A percentile compares a stretch with the other conserved stretches of the same genome.
phyloP scores from a whole-genome alignment of 2,888 invertebrate species.

The Mythimna impura region DNA sequence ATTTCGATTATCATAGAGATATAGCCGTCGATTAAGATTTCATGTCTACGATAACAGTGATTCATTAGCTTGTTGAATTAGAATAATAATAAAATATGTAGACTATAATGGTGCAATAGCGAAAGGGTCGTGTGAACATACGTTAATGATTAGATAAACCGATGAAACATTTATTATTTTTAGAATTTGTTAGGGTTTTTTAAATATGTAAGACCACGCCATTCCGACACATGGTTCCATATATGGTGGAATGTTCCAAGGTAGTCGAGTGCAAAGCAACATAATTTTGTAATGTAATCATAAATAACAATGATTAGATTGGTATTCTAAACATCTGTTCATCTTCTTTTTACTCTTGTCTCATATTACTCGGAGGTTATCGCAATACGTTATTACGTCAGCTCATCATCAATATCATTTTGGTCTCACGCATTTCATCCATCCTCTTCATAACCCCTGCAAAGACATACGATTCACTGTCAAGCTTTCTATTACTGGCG shows the following conservation, averaged over 20 bases:
- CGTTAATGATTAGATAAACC: conserved; percentile 18
- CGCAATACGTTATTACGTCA: too few species aligned
- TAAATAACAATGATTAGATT: too few species aligned
- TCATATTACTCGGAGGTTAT: not conserved
- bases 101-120: conserved; percentile 3
- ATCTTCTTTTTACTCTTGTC: not conserved
- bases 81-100: conserved; percentile 32
- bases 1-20: conserved; percentile 53
- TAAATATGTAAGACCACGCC: too few species aligned
- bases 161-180: conserved; percentile 6
- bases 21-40: conserved; percentile 41
- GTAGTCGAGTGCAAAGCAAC: too few species aligned
- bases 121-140: conserved; percentile 14
- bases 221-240: not conserved
- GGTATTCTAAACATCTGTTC: not conserved
- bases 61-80: conserved; percentile 48
- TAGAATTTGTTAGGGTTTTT: too few species aligned
- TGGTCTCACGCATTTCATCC: too few species aligned
- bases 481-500: not conserved
- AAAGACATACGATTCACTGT: not conserved
- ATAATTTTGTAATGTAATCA: too few species aligned
- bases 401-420: too few species aligned
- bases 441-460: too few species aligned
- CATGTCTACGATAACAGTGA: conserved; percentile 38
- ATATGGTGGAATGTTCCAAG: not conserved